Base-by-base conservation (phyloP, 2,113 vertebrate genomes). In the Candoia aspera region DNA sequence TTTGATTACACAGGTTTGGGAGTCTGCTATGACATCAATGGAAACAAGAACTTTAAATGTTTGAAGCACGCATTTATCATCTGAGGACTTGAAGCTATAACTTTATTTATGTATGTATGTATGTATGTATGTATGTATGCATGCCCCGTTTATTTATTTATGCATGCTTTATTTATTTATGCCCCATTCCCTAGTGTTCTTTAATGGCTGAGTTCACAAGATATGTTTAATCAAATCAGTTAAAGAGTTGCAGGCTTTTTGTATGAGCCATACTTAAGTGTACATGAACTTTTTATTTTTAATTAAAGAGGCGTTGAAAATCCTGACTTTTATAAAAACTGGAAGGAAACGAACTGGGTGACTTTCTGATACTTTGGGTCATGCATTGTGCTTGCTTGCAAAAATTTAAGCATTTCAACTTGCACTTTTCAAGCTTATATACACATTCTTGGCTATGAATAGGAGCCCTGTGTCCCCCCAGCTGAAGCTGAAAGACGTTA, bases 21-120 rank as follows among this genome's bases (percentile, higher is more conserved):
- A 91, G 84, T 55, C 46, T 86, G 29, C 24, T 42, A 19, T 54
- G 64, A 95, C 93, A 93, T 95, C 26, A 46, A 33, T 90, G 19
- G 88, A 92, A 92, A 92, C 55, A 8, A 49, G 26, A 0, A 2
- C 8, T 92, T 57, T 55, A 86, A 64, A 62, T 10, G 26, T 21
- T 13, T 90, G 59, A 58, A 64, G 37, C 23, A 12, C 13, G 49
- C 24, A 42, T 64, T 68, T 84, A 87, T 33, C 4, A 53, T 87
- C 10, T 73, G 60, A 87, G 23, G 42, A 42, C 3, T 42, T 42
- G 42, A 42, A 42, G 42, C 42, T 42, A 29, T 55, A 92, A 86
- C 59, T 60, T 85, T n/a, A 54, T 37, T 23, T 13, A 17, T 68
- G 12, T 29, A 13, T 60, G 6, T 23, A 60, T 9, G 2, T 23